phyloP scores from a whole-genome alignment of 2,888 invertebrate species.

The Synergus japonicus region DNA sequence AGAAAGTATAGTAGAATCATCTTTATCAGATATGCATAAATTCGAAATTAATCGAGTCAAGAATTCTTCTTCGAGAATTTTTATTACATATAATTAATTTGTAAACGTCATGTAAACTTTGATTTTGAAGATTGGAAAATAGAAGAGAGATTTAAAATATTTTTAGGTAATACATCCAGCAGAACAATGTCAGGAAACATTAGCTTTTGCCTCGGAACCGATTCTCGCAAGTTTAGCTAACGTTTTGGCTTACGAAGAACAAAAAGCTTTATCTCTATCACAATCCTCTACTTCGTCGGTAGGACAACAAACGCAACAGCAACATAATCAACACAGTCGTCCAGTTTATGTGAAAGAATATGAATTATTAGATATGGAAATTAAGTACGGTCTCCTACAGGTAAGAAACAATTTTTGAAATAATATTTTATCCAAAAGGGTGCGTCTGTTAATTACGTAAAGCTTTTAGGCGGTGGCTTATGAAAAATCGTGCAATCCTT shows the following conservation, averaged over 20 bases:
- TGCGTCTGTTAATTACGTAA: no score
- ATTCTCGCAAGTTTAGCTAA: conserved; percentile 93
- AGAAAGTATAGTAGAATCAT: not conserved
- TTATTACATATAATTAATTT: not conserved
- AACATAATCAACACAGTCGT: conserved; percentile 71
- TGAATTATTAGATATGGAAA: conserved; percentile 93
- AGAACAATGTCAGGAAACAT: conserved; percentile 91
- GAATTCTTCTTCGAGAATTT: not conserved
- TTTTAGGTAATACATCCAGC: conserved; percentile 73
- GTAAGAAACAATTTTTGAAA: conserved; percentile 79
- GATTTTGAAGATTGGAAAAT: not conserved
- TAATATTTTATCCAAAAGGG: not conserved
- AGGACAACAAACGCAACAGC: conserved; percentile 60
- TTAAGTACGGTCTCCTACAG: conserved; percentile 95
- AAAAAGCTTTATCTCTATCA: conserved; percentile 75
- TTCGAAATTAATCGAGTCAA: not conserved
- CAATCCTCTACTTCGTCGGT: conserved; percentile 70
- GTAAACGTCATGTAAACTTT: not conserved
- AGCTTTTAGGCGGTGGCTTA: no score
- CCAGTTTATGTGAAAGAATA: conserved; percentile 88
- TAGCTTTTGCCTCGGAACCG: conserved; percentile 97
- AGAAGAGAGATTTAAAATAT: not conserved
- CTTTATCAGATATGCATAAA: not conserved
- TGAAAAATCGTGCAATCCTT: no score
- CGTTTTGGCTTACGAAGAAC: conserved; percentile 90